Evolutionary conservation across 2,888 invertebrate genomes (phyloP).

Genomic region (Entomobrya multifasciata): DNA sequence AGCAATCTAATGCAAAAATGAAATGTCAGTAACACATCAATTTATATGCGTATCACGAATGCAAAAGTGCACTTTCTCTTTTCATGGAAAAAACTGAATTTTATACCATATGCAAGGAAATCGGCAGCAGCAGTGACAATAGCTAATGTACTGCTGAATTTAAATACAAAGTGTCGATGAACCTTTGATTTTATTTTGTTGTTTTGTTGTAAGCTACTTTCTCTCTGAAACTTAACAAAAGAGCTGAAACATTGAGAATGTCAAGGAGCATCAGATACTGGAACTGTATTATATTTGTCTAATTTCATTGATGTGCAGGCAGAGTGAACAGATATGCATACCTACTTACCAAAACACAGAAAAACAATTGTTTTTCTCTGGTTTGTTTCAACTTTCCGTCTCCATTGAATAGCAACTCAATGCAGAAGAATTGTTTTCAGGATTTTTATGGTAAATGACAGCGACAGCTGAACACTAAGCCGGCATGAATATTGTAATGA

Average conservation of each 20-base stretch:
- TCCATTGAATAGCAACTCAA: neutral
- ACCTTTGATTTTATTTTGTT: slow-evolving; percentile 32
- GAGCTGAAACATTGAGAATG: slow-evolving; percentile 6
- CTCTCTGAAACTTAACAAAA: neutral
- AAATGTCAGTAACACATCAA: too few species aligned
- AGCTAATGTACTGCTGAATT: slow-evolving; percentile 30
- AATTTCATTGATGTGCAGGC: too few species aligned
- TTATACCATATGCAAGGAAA: too few species aligned
- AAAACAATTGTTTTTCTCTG: neutral
- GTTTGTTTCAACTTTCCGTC: neutral
- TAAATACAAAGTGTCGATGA: slow-evolving; percentile 45
- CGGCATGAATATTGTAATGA: slow-evolving; percentile 41
- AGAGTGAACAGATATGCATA: neutral
- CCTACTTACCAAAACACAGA: neutral
- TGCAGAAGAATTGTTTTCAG: neutral
- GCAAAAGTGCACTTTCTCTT: slow-evolving; percentile 41
- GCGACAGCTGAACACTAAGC: slow-evolving; percentile 39
- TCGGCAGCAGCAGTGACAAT: neutral
- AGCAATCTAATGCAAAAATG: too few species aligned
- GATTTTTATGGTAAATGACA: slow-evolving; percentile 41
- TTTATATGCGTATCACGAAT: slow-evolving; percentile 44
- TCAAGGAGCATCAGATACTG: too few species aligned
- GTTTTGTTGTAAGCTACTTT: neutral
- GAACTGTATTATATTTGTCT: too few species aligned
- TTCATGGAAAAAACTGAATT: neutral